Evolutionary conservation across 1,140 invertebrate species (phyloP).

Genomic region (Oncopeltus fasciatus): DNA sequence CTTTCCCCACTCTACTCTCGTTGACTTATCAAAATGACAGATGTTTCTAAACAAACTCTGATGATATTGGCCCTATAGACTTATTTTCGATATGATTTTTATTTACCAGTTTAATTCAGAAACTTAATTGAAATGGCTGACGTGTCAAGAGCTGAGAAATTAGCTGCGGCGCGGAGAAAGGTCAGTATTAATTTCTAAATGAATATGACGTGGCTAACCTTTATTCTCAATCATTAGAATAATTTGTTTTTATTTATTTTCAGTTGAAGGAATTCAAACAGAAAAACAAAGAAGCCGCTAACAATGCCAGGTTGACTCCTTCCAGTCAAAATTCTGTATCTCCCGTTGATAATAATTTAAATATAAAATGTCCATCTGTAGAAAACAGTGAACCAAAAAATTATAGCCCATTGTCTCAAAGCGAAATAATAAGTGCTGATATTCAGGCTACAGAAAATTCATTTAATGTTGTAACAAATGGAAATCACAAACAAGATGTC

Average conservation of each 20-base stretch:
- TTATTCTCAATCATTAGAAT: neutral
- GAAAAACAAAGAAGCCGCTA: slow-evolving; percentile 14
- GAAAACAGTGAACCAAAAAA: neutral
- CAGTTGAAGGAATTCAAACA: slow-evolving; percentile 21
- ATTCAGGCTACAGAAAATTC: too few relatives aligned
- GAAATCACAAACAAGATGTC: neutral
- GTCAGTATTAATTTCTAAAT: slow-evolving; percentile 1
- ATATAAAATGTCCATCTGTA: neutral
- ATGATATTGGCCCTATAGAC: neutral
- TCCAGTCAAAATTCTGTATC: neutral
- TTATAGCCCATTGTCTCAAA: neutral
- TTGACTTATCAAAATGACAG: neutral
- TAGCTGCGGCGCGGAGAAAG: slow-evolving; percentile 18
- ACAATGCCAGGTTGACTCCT: neutral
- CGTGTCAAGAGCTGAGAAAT: slow-evolving; percentile 17
- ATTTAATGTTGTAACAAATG: neutral
- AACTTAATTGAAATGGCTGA: slow-evolving; percentile 4
- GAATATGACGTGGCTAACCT: neutral
- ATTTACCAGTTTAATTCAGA: neutral
- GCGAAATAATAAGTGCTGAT: neutral
- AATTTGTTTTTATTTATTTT: neutral
- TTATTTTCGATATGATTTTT: neutral
- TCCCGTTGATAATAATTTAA: neutral
- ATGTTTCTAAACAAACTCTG: neutral
- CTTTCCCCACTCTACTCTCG: neutral